A percentile compares a stretch with the other conserved stretches of the same genome.
Evolutionary conservation across 2,797 vertebrate genomes (phyloP).

Genomic region (Alcedo quadribrachys): DNA sequence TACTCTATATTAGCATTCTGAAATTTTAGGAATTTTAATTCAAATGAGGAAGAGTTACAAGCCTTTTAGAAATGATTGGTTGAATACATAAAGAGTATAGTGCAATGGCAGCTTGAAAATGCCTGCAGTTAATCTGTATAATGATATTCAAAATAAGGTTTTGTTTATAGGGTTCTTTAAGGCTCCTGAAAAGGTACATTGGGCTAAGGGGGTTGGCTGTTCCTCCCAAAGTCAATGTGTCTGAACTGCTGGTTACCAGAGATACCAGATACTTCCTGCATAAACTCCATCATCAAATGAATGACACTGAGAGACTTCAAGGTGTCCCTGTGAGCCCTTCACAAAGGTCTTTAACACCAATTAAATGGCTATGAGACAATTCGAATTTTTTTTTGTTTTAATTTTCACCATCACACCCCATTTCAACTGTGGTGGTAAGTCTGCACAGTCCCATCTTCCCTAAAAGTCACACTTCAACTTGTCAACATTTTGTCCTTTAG

Average conservation of each 20-base stretch:
- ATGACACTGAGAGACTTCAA: neutral
- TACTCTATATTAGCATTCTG: slow-evolving; percentile 22
- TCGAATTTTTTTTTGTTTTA: neutral
- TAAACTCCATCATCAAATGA: neutral
- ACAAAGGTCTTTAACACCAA: neutral
- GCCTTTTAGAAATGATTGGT: neutral
- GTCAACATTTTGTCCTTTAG: neutral
- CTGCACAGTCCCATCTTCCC: neutral
- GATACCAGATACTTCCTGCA: neutral
- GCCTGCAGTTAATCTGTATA: neutral
- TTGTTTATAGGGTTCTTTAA: neutral
- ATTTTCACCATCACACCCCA: neutral
- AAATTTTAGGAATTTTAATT: slow-evolving; percentile 56
- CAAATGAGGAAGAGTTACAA: neutral
- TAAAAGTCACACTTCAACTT: neutral
- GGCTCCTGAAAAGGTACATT: neutral
- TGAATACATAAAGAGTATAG: neutral
- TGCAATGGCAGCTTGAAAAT: neutral
- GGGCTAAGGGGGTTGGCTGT: neutral
- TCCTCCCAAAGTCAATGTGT: neutral
- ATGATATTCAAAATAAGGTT: neutral
- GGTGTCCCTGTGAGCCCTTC: neutral
- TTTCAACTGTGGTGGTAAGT: neutral
- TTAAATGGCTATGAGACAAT: neutral
- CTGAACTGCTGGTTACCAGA: neutral